phyloP scores from a whole-genome alignment of 2,797 vertebrate genomes.

The Platyrinchus mystaceus region DNA sequence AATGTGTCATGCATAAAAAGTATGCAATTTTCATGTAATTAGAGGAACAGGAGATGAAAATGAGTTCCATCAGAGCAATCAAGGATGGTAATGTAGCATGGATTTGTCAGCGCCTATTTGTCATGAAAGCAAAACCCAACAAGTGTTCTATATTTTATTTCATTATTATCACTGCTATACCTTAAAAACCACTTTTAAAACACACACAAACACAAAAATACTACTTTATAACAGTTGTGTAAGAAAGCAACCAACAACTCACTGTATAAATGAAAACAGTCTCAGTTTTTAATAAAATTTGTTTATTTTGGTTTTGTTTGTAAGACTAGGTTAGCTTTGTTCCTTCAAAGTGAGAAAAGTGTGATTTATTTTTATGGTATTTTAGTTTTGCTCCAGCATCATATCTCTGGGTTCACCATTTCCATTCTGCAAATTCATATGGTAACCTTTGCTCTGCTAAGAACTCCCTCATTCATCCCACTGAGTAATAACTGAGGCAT shows the following conservation, averaged over 20 bases:
- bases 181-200: not conserved
- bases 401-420: not conserved
- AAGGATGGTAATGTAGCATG: slow-evolving; percentile 79
- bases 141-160: slow-evolving; percentile 72
- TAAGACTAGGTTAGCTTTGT: not conserved
- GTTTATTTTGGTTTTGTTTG: not conserved
- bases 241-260: not conserved
- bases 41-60: slow-evolving; percentile 82
- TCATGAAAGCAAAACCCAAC: slow-evolving; percentile 76
- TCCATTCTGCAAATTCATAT: not conserved
- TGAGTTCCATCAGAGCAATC: slow-evolving; percentile 82
- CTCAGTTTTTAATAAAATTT: not conserved
- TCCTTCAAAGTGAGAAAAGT: not conserved
- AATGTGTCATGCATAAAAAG: slow-evolving; percentile 83
- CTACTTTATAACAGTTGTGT: not conserved
- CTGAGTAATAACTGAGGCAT: not conserved
- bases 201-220: not conserved
- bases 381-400: not conserved
- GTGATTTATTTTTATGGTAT: not conserved
- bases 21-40: slow-evolving; percentile 83
- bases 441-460: not conserved
- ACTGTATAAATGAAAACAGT: not conserved
- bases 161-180: slow-evolving; percentile 38
- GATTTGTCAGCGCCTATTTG: slow-evolving; percentile 79
- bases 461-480: not conserved